Base-by-base conservation (phyloP, 2,113 vertebrate genomes). In the Pluvialis apricaria region DNA sequence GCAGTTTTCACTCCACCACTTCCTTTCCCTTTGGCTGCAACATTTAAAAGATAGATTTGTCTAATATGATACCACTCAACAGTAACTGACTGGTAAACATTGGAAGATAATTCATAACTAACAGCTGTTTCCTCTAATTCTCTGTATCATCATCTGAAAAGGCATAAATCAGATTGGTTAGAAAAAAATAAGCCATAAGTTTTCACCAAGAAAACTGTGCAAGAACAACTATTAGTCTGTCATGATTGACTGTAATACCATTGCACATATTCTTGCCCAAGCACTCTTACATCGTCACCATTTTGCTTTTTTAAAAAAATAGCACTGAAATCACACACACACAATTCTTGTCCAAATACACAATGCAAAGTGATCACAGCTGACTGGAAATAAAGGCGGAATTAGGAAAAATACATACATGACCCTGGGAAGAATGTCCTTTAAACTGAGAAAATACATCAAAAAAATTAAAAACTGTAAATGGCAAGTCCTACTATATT, bases 1-100 rank as follows among this genome's bases (percentile, higher is more conserved):
- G 99, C 99, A 3, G 98, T 99, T 98, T 99, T 99, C 42, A 99
- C 98, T 65, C 99, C 99, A 66, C 98, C 98, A 29, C 98, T 98
- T 91, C 98, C 98, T 96, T 99, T 99, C 72, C 98, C 99, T 99
- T 99, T 99, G 97, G 99, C 99, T 99, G 97, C 70, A 98, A 97
- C 65, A 76, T 97, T 47, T 40, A 97, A 84, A 92, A 88, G 36
- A 76, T 28, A 65, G 6, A 47, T 64, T 28, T 54, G n/a, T 62
- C 82, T 90, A 81, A 55, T 26, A 28, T 31, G 76, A 64, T 71
- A 91, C 44, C 66, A 90, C 47, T 78, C 31, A 64, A 58, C 55
- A 70, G 34, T 40, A 62, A 80, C 34, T 44, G 18, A 64, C 31
- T 52, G 19, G 52, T 28, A 52, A 68, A 55, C 34, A 15, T 38